Evolutionary conservation across 2,797 vertebrate genomes (phyloP).

Genomic region (Gastrophryne carolinensis): DNA sequence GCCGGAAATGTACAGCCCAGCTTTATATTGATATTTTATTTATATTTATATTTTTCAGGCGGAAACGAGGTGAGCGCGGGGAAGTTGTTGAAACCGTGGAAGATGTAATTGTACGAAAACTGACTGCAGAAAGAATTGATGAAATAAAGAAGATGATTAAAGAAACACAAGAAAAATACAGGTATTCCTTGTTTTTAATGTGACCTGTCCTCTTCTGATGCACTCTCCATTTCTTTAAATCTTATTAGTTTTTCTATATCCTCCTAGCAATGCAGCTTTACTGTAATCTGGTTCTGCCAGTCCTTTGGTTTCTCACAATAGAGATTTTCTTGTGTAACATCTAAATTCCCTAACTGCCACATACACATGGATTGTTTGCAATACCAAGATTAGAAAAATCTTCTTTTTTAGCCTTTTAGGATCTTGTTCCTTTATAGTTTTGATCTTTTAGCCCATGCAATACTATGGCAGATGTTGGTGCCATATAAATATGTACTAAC

Average conservation of each 20-base stretch:
- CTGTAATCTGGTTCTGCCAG: no score
- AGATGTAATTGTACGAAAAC: constrained; percentile 90
- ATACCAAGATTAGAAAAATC: no score
- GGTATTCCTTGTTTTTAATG: constrained; percentile 65
- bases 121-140: constrained; percentile 91
- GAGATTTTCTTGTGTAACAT: no score
- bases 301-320: no score
- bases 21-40: neutral
- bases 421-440: no score
- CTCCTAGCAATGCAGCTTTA: no score
- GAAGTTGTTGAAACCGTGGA: constrained; percentile 95
- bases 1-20: neutral
- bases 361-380: no score
- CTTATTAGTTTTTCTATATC: neutral
- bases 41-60: constrained; percentile 63
- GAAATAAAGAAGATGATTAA: constrained; percentile 90
- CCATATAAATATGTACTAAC: no score
- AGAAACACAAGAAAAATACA: constrained; percentile 93
- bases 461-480: no score
- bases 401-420: no score
- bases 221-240: neutral
- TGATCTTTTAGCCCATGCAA: no score
- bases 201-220: neutral
- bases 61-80: constrained; percentile 92
- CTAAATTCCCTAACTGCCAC: no score